Conservation (phyloP, 2,888 invertebrate species). For the Halictus ligatus region DNA sequence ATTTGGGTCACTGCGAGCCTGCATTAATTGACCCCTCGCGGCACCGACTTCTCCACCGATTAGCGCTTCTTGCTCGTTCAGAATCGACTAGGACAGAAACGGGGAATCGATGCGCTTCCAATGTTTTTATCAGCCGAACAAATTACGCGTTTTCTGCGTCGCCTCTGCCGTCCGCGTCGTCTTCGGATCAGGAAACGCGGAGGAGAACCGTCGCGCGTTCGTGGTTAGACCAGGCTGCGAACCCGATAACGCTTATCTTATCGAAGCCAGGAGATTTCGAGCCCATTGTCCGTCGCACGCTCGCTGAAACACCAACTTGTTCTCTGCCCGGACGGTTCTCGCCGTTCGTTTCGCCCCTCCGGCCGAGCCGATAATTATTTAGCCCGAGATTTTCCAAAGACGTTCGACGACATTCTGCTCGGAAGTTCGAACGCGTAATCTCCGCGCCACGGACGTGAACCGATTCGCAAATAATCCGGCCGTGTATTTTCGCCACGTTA, state of each 20-base stretch:
- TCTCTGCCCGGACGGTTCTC: background rate
- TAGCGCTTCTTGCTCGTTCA: background rate
- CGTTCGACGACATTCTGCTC: background rate
- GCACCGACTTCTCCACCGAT: background rate
- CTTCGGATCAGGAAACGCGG: slow-evolving; percentile 41
- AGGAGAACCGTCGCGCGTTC: slow-evolving; percentile 25
- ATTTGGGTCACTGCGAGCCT: background rate
- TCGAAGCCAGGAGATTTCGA: slow-evolving; percentile 48
- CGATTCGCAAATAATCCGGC: no score
- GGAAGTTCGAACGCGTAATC: no score
- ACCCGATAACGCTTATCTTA: slow-evolving; percentile 73
- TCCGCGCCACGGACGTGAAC: no score
- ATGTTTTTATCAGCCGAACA: slow-evolving; percentile 6
- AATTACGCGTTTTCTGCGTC: slow-evolving; percentile 24
- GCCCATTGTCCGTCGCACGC: slow-evolving; percentile 1
- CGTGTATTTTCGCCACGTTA: background rate
- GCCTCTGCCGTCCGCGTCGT: background rate
- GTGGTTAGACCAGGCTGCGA: slow-evolving; percentile 42
- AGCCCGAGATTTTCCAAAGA: background rate
- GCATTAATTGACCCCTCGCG: background rate
- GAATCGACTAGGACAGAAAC: no score
- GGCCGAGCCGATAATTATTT: background rate
- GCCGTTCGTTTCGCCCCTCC: background rate
- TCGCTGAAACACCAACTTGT: background rate
- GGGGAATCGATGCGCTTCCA: no score